These are phyloP conservation scores for Noctua pronuba DNA, from an alignment of 2,888 invertebrate species.

Conservation along the genomic window DNA sequence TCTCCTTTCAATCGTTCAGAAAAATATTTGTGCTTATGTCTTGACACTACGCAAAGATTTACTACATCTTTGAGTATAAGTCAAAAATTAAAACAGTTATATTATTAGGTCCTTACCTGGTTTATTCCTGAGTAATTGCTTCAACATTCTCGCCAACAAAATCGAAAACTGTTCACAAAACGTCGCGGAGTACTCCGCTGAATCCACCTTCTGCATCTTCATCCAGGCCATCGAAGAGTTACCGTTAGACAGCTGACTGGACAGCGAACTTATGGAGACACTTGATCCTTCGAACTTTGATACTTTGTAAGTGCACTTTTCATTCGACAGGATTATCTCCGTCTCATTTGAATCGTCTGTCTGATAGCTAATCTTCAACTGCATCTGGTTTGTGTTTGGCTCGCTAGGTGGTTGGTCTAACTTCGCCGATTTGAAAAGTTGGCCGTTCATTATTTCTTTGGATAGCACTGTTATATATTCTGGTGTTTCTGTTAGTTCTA, in stretches of 20 bases:
- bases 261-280: constrained; percentile 80
- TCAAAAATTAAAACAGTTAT: neutral
- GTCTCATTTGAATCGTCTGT: constrained; percentile 80
- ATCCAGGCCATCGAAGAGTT: constrained; percentile 87
- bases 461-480: constrained; percentile 87
- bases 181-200: constrained; percentile 87
- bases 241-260: constrained; percentile 81
- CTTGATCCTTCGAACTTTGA: constrained; percentile 79
- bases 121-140: constrained; percentile 90
- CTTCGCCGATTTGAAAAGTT: constrained; percentile 84
- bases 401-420: constrained; percentile 71
- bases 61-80: neutral
- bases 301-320: constrained; percentile 85
- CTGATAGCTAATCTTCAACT: constrained; percentile 85
- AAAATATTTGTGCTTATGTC: neutral
- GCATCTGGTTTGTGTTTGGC: constrained; percentile 75
- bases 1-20: neutral
- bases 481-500: constrained; percentile 91
- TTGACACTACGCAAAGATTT: neutral
- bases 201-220: constrained; percentile 88
- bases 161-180: constrained; percentile 91
- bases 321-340: constrained; percentile 82
- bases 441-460: constrained; percentile 91
- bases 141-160: constrained; percentile 90
- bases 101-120: constrained; percentile 80